Percentiles rank a stretch among this genome's conserved stretches.
Evolutionary conservation across 2,888 invertebrate species (phyloP).

Genomic region (Galeruca laticollis): DNA sequence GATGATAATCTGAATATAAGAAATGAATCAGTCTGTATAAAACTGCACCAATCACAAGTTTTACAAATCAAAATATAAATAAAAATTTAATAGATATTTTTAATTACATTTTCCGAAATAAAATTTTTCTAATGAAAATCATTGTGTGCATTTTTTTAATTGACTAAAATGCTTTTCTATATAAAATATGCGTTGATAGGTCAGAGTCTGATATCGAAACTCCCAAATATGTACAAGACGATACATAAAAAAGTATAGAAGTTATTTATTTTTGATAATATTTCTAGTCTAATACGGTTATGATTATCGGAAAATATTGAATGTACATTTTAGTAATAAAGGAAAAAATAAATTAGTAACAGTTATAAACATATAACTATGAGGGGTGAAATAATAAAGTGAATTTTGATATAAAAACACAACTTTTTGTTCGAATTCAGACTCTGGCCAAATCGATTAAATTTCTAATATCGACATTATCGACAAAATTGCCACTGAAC

Average conservation of each 20-base stretch:
- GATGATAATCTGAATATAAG: background rate
- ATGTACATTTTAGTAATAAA: too few species aligned
- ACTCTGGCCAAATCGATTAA: constrained; percentile 9
- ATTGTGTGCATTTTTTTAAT: constrained; percentile 43
- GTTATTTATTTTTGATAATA: background rate
- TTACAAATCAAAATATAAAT: constrained; percentile 36
- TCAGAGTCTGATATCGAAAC: constrained; percentile 38
- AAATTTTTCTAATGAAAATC: constrained; percentile 39
- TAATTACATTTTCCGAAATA: constrained; percentile 33
- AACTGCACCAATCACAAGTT: constrained; percentile 44
- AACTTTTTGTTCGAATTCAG: too few species aligned
- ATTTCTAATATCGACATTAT: constrained; percentile 44
- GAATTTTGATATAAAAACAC: too few species aligned
- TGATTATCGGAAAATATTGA: background rate
- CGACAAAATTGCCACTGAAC: constrained; percentile 58
- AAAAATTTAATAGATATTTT: constrained; percentile 24
- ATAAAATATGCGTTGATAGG: constrained; percentile 42
- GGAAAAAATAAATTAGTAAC: too few species aligned
- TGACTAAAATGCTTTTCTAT: constrained; percentile 48
- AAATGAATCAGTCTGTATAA: constrained; percentile 24
- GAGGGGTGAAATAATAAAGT: too few species aligned
- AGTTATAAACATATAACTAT: too few species aligned
- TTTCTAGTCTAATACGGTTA: background rate
- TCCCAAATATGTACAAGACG: background rate
- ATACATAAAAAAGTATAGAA: background rate